Conservation (phyloP, 2,888 invertebrate genomes). For the Napeogenes inachia region DNA sequence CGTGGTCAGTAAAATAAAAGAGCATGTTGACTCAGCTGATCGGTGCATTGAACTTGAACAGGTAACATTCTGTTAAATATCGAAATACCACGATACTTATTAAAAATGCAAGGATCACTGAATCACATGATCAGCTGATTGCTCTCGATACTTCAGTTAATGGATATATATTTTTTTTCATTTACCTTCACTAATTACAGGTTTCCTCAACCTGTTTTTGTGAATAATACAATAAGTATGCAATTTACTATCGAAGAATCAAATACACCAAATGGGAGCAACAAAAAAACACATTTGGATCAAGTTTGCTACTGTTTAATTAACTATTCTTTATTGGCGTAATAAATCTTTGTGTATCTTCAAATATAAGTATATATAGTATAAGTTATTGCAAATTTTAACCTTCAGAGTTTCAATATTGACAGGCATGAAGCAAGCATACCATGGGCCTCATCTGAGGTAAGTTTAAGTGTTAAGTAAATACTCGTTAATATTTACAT, state of each 20-base stretch:
- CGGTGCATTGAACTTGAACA: conserved; percentile 65
- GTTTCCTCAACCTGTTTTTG: conserved; percentile 15
- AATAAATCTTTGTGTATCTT: not conserved
- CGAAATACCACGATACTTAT: conserved; percentile 37
- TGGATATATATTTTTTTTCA: conserved; percentile 24
- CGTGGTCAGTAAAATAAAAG: conserved; percentile 43
- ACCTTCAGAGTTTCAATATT: not conserved
- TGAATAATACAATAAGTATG: conserved; percentile 10
- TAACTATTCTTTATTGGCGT: not conserved
- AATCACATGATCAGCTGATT: conserved; percentile 41
- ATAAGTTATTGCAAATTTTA: not conserved
- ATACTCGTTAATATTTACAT: conserved; percentile 51
- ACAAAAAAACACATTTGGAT: not conserved
- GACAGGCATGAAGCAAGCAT: conserved; percentile 9
- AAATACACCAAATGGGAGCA: too few relatives aligned
- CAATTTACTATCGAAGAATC: conserved; percentile 15
- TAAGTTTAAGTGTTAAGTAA: conserved; percentile 42
- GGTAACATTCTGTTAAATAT: conserved; percentile 41
- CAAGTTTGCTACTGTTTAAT: not conserved
- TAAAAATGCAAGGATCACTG: conserved; percentile 35
- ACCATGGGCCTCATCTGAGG: conserved; percentile 30
- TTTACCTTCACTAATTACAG: conserved; percentile 26
- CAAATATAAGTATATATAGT: not conserved
- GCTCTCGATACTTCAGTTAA: conserved; percentile 29
- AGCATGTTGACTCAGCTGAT: conserved; percentile 66